These are phyloP conservation scores for Lampris megalopsis DNA, from an alignment of 2,113 vertebrate genomes.

Conservation along the genomic window DNA sequence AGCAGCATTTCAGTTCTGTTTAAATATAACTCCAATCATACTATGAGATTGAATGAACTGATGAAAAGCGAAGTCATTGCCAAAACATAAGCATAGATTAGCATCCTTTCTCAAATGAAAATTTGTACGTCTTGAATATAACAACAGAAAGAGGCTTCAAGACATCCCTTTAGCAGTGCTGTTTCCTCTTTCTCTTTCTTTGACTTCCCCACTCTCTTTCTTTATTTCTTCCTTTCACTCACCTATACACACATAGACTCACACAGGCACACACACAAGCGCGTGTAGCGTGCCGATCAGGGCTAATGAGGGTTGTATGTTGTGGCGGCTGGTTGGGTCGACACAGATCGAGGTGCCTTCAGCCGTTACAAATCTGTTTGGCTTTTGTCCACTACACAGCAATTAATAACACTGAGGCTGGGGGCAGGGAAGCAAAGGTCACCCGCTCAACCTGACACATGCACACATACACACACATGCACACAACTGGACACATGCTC, in stretches of 20 bases:
- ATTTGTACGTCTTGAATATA: background rate
- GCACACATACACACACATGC: constrained; percentile 27
- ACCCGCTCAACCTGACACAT: constrained; percentile 65
- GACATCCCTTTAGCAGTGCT: background rate
- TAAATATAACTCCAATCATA: too few relatives aligned
- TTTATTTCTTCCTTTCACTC: background rate
- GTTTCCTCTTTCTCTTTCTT: constrained; percentile 2
- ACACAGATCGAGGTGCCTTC: constrained; percentile 97
- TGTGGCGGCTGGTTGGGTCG: constrained; percentile 90
- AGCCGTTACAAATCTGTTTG: constrained; percentile 98
- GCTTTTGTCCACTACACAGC: constrained; percentile 95
- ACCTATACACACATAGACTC: constrained; percentile 15
- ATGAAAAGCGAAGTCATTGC: too few relatives aligned
- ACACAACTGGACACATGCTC: background rate
- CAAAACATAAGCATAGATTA: background rate
- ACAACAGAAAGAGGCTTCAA: background rate
- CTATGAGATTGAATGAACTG: too few relatives aligned
- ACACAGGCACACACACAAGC: constrained; percentile 45
- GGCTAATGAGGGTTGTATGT: constrained; percentile 97
- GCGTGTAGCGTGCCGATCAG: constrained; percentile 85
- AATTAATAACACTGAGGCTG: constrained; percentile 93
- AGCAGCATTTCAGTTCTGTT: too few relatives aligned
- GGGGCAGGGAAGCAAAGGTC: constrained; percentile 90
- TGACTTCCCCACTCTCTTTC: constrained; percentile 34
- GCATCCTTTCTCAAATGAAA: background rate